A percentile compares a stretch with the other conserved stretches of the same genome.
Conservation (phyloP, 2,888 invertebrate genomes). For the Autographa gamma region DNA sequence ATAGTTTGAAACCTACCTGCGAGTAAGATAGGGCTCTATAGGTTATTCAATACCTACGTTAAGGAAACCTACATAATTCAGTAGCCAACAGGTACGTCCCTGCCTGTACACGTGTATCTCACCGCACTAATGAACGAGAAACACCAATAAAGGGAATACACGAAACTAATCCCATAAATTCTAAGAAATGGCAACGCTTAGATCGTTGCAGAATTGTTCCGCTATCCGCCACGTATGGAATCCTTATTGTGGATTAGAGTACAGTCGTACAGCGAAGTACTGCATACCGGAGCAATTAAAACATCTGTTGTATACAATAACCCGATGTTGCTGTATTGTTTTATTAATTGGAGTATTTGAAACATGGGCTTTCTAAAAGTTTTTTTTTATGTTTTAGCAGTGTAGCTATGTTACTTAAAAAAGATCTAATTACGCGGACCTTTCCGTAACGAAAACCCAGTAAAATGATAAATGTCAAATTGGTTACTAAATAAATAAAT, state of each 20-base stretch:
- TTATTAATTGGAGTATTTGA: too few species aligned
- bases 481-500: too few species aligned
- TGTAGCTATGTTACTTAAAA: too few species aligned
- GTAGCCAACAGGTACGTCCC: slow-evolving; percentile 3
- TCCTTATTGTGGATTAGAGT: slow-evolving; percentile 28
- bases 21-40: too few species aligned
- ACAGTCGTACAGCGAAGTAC: slow-evolving; percentile 14
- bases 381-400: too few species aligned
- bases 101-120: slow-evolving; percentile 16
- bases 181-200: slow-evolving; percentile 25
- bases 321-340: neutral
- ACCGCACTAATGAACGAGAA: slow-evolving; percentile 29
- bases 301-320: neutral
- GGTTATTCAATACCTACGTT: too few species aligned
- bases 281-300: slow-evolving; percentile 21
- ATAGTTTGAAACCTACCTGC: too few species aligned
- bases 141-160: slow-evolving; percentile 32
- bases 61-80: neutral
- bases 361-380: too few species aligned
- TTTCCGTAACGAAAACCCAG: too few species aligned
- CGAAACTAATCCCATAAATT: slow-evolving; percentile 37
- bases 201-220: slow-evolving; percentile 17
- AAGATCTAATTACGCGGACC: too few species aligned
- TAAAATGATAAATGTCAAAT: too few species aligned
- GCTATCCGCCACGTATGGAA: slow-evolving; percentile 29